A percentile compares a stretch with the other conserved stretches of the same genome.
Conservation (phyloP, 2,888 invertebrate species). For the Pheosia tremula region DNA sequence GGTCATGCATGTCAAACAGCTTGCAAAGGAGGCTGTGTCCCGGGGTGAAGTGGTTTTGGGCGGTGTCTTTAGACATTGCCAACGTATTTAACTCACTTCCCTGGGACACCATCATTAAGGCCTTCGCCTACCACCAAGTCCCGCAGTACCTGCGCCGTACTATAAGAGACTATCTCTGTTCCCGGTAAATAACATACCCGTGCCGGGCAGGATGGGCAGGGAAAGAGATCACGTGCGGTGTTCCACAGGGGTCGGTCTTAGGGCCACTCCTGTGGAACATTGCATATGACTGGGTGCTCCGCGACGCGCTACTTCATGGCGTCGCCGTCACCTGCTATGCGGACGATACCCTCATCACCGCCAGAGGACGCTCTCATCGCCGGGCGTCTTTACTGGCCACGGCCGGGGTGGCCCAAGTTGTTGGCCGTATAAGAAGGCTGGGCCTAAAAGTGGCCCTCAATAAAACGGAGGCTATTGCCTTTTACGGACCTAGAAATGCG, state of each 20-base stretch:
- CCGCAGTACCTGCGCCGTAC: too few relatives aligned
- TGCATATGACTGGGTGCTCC: not conserved
- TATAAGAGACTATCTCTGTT: too few relatives aligned
- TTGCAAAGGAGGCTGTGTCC: too few relatives aligned
- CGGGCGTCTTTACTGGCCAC: not conserved
- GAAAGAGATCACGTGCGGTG: not conserved
- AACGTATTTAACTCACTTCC: too few relatives aligned
- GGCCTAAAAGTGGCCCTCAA: constrained; percentile 5
- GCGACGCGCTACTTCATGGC: not conserved
- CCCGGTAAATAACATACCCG: too few relatives aligned
- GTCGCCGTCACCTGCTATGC: not conserved
- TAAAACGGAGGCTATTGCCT: not conserved
- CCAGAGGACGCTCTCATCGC: not conserved
- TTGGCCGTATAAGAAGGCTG: constrained; percentile 14
- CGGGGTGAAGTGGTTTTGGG: too few relatives aligned
- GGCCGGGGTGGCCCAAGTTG: not conserved
- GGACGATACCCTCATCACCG: too few relatives aligned
- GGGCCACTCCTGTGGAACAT: not conserved
- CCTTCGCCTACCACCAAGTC: too few relatives aligned
- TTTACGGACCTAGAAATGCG: not conserved
- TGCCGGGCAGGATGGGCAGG: too few relatives aligned
- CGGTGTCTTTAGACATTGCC: too few relatives aligned
- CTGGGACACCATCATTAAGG: too few relatives aligned
- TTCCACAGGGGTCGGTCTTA: constrained; percentile 2
- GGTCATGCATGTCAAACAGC: constrained; percentile 1